Percentiles rank a stretch among this genome's conserved stretches.
Evolutionary conservation across 2,888 invertebrate species (phyloP).

Genomic region (Drosophila niveifrons): DNA sequence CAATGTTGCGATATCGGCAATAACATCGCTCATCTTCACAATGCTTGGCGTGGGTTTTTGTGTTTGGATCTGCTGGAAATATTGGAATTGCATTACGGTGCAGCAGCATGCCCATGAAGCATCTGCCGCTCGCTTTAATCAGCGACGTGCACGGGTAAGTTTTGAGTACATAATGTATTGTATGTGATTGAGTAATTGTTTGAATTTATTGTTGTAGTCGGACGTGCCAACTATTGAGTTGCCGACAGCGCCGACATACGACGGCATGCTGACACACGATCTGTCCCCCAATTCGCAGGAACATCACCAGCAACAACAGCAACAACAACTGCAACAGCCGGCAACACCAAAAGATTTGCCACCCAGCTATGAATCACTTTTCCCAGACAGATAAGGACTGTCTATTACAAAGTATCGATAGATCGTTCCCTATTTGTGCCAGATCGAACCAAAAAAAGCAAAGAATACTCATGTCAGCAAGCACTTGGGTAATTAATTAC

Average conservation of each 20-base stretch:
- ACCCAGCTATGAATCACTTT: slow-evolving; percentile 84
- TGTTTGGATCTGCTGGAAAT: slow-evolving; percentile 85
- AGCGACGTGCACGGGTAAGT: slow-evolving; percentile 65
- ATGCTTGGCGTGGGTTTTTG: slow-evolving; percentile 84
- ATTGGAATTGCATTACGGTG: slow-evolving; percentile 84
- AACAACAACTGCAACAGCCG: slow-evolving; percentile 62
- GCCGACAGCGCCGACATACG: slow-evolving; percentile 68
- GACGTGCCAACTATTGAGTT: slow-evolving; percentile 81
- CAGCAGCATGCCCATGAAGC: slow-evolving; percentile 84
- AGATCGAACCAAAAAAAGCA: slow-evolving; percentile 45
- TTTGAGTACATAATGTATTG: background rate
- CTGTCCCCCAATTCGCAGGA: slow-evolving; percentile 59
- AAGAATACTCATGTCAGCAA: slow-evolving; percentile 26
- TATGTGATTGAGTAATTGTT: background rate
- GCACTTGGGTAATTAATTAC: slow-evolving; percentile 17
- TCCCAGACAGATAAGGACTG: slow-evolving; percentile 83
- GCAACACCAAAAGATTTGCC: slow-evolving; percentile 84
- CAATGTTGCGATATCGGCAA: slow-evolving; percentile 83
- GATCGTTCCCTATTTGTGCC: slow-evolving; percentile 67
- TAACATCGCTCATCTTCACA: slow-evolving; percentile 84
- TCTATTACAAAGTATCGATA: background rate
- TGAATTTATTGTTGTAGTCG: slow-evolving; percentile 48
- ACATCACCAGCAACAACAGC: slow-evolving; percentile 57
- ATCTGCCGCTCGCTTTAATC: slow-evolving; percentile 78
- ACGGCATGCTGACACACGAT: slow-evolving; percentile 50